Evolutionary conservation across 2,888 invertebrate species (phyloP), one percentile per base, ranked within the genome.

Genomic region (Selenia dentaria): DNA sequence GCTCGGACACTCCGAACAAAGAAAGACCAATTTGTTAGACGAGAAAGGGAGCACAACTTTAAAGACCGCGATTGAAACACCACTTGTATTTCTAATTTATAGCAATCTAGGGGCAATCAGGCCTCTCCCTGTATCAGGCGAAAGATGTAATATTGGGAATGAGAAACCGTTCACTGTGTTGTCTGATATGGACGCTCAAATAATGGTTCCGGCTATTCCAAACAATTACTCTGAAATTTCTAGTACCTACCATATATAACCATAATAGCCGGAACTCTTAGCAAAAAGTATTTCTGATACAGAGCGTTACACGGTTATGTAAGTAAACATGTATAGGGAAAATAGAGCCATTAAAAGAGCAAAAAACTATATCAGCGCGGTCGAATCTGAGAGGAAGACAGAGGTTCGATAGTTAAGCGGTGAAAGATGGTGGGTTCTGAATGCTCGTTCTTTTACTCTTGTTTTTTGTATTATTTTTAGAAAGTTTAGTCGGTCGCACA

Each of bases 31-130:
- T 87, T 83, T 82, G 70, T 81, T 73, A 72, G 74, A 84, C 77
- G 79, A 81, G 88, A 90, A 90, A 88, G 88, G 88, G 81, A 84
- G 80, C 76, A 83, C 81, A 78, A 81, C 83, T 85, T 83, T 83
- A 87, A 83, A 87, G 81, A 83, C 76, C 67, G 70, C 80, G 75
- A 77, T 83, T 74, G 80, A 73, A 81, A 74, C 78, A 76, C 76
- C 77, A 75, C 79, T 83, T 74, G 79, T 84, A 71, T 81, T 84
- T 83, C 70, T 83, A 85, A 87, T 86, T 86, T 87, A 88, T 86
- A 87, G 89, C 79, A 86, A 88, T 88, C 81, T 83, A 63, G 67
- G 71, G 64, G 83, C 80, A 86, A 89, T 88, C 84, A 83, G 65
- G 79, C 79, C 79, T 82, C 74, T 79, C 79, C 79, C 65, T 73